Base-by-base conservation (phyloP, 2,888 invertebrate species). In the Prosapia bicincta region DNA sequence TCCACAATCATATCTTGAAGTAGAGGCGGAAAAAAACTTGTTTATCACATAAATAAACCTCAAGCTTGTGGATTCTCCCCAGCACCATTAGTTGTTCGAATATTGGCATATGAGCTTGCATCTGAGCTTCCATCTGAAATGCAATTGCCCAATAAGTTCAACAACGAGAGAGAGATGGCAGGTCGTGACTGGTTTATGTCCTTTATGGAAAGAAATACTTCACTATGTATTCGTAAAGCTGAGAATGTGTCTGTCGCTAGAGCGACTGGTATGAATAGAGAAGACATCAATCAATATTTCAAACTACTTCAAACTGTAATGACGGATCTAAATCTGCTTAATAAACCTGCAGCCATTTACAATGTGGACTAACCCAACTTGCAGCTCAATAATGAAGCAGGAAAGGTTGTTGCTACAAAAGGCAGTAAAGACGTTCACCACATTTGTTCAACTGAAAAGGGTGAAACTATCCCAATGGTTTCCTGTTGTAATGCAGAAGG, bases 341-440 rank as follows among this genome's bases (percentile, higher is more conserved):
- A 32, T 32, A 30, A 25, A 5, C 69, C 69, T 5, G 69, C 20
- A 69, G 30, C 28, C 30, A 20, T 69, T n/a, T 69, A 30, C 24
- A 69, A 69, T 23, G 30, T 69, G 69, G 69, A 69, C 32, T 15
- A 69, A 23, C 28, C 69, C 6, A 32, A 32, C n/a, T 30, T 10
- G 5, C 69, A 69, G 23, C 15, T 69, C 3, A 69, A 69, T 26
- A 69, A 69, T 32, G n/a, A 20, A 69, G 20, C 24, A 15, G 69
- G 69, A 10, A 69, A 69, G 30, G 69, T 69, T 24, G 32, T 69
- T 69, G 69, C 69, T 13, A 24, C 30, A n/a, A 69, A 69, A 69
- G 69, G 69, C 30, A n/a, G 28, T 23, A 69, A 32, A 23, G 30
- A 69, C 23, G 30, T 69, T 15, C 24, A 28, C 1, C 13, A 30